Base-by-base conservation (phyloP, 2,113 vertebrate genomes). In the Syngnathus typhle region DNA sequence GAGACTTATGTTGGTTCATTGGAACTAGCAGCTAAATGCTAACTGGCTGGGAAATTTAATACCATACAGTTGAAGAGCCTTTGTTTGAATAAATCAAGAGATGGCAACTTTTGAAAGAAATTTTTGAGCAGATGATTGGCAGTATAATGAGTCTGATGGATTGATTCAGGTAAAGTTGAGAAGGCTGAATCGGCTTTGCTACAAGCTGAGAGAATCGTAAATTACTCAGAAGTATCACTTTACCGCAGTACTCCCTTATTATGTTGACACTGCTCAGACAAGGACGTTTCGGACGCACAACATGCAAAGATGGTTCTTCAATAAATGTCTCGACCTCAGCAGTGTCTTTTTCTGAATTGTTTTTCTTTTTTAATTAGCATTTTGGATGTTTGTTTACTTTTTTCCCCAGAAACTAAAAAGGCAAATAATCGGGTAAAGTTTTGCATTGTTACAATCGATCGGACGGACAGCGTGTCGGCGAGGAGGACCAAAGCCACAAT, bases 401-500 rank as follows among this genome's bases (percentile, higher is more conserved):
- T 21, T 51, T 51, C 3, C 27, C 27, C 19, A 51, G 19, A 51
- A 51, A n/a, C 19, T 51, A 8, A 51, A 51, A 51, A 10, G 19
- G 4, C 8, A 51, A 49, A 19, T n/a, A 7, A 8, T 52, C 49
- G 21, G 49, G 27, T 32, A 32, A 32, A 32, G 2, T 32, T 32
- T 32, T 32, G 27, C 27, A 32, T 32, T 32, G 27, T 32, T 32
- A 3, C 27, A 32, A 32, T 32, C 27, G 3, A 32, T 32, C 2
- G 27, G 27, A 32, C 27, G 27, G 27, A 32, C 27, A 32, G 27
- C 27, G 3, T 3, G 27, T 32, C 3, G 27, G 2, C 27, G 27
- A 32, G 27, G 7, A 27, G 51, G 68, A 68, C 71, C 65, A 69
- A 74, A 68, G 75, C 75, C 67, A 67, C 61, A 55, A 73, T 36